phyloP scores from a whole-genome alignment of 2,113 vertebrate species.

The Tragelaphus scriptus region DNA sequence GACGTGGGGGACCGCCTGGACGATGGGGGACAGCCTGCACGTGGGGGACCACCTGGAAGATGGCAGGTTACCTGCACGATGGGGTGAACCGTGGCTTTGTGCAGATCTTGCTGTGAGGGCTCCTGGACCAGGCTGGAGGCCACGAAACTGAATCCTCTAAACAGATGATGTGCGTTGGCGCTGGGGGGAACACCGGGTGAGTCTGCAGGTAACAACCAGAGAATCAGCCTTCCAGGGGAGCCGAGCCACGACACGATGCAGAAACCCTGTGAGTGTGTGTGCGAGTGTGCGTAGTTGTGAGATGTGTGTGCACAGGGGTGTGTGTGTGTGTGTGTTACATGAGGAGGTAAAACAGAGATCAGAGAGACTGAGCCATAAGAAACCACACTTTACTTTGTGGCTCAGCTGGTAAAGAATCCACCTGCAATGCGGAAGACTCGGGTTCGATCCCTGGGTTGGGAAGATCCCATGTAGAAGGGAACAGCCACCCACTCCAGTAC shows the following conservation, averaged over 20 bases:
- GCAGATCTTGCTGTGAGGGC: slow-evolving; percentile 78
- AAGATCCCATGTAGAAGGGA: background rate
- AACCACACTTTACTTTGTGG: background rate
- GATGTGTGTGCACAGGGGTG: background rate
- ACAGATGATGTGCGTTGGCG: slow-evolving; percentile 94
- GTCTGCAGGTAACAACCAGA: slow-evolving; percentile 78
- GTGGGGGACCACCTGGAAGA: background rate
- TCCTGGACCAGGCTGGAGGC: slow-evolving; percentile 91
- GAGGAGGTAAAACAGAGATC: fast-evolving
- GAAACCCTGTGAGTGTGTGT: background rate
- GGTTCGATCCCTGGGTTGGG: background rate
- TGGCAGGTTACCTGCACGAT: slow-evolving; percentile 88
- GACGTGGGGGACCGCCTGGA: fast-evolving
- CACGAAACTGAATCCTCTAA: slow-evolving; percentile 96
- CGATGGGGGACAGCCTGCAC: too few species aligned
- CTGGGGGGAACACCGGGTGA: slow-evolving; percentile 96
- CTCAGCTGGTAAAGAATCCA: background rate
- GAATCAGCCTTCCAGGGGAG: background rate
- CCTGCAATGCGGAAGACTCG: fast-evolving
- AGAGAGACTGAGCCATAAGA: background rate
- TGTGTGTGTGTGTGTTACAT: background rate
- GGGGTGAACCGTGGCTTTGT: slow-evolving; percentile 83
- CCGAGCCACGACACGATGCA: fast-evolving
- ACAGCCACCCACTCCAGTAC: background rate
- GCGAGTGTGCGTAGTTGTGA: fast-evolving